These are phyloP conservation scores for Myiozetetes cayanensis DNA, from an alignment of 2,113 vertebrate genomes.

Conservation along the genomic window DNA sequence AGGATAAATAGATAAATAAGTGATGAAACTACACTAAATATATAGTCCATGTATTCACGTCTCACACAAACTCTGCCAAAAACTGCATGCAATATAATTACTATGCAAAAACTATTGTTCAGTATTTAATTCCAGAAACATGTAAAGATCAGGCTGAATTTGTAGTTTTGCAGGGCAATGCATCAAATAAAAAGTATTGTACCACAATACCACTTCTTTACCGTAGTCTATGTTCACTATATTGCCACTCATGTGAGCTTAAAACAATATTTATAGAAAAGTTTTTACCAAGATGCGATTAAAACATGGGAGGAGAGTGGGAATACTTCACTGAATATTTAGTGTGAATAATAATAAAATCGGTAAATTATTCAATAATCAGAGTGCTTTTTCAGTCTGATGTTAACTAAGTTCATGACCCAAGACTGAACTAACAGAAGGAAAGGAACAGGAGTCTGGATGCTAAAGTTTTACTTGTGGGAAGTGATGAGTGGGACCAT, in stretches of 20 bases:
- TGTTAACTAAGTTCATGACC: background rate
- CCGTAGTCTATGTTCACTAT: background rate
- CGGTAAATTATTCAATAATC: background rate
- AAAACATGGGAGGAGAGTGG: background rate
- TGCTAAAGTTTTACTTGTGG: background rate
- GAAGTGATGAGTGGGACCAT: background rate
- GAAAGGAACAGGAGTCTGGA: background rate
- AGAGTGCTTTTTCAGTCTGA: background rate
- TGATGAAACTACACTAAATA: background rate
- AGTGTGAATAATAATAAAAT: background rate
- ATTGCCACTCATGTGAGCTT: background rate
- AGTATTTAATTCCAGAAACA: background rate
- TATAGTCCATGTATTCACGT: background rate
- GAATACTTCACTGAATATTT: background rate
- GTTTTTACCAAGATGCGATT: background rate
- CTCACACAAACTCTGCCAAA: background rate
- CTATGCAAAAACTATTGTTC: background rate
- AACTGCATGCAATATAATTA: background rate
- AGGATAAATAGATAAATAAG: slow-evolving; percentile 28
- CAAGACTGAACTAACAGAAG: background rate
- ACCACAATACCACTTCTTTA: background rate
- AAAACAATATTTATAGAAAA: background rate
- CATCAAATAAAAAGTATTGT: background rate
- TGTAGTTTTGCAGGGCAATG: background rate
- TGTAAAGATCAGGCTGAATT: background rate